Percentiles rank a stretch among this genome's conserved stretches.
Conservation (phyloP, 2,113 vertebrate species). For the Platysternon megacephalum region DNA sequence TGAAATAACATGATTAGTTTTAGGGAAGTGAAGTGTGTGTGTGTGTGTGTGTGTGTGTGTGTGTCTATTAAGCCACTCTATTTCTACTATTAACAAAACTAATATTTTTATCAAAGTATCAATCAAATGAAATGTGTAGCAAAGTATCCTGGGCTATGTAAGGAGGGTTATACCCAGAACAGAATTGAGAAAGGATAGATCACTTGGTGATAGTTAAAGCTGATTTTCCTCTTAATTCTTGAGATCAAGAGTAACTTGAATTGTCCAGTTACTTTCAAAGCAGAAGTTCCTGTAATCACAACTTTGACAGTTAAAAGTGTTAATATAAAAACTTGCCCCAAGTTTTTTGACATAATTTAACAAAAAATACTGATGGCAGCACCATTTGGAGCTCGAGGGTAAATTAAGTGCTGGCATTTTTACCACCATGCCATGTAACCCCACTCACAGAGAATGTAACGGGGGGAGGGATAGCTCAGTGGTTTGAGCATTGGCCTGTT, state of each 20-base stretch:
- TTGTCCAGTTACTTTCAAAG: not conserved
- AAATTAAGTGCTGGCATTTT: not conserved
- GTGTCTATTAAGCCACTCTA: not conserved
- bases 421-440: not conserved
- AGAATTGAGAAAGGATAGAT: not conserved
- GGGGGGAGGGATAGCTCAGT: too few relatives aligned
- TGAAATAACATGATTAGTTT: not conserved
- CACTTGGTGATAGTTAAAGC: not conserved
- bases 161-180: not conserved
- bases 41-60: not conserved
- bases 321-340: not conserved
- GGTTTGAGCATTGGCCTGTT: too few relatives aligned
- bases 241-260: not conserved
- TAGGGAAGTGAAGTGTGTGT: not conserved
- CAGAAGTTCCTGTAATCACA: not conserved
- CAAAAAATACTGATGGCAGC: not conserved
- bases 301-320: not conserved
- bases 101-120: not conserved
- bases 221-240: not conserved
- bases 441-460: not conserved
- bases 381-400: not conserved
- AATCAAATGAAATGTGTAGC: not conserved
- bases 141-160: not conserved
- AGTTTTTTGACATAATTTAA: not conserved
- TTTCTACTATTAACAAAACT: not conserved